phyloP scores from a whole-genome alignment of 2,797 vertebrate genomes.

The Helostoma temminkii region DNA sequence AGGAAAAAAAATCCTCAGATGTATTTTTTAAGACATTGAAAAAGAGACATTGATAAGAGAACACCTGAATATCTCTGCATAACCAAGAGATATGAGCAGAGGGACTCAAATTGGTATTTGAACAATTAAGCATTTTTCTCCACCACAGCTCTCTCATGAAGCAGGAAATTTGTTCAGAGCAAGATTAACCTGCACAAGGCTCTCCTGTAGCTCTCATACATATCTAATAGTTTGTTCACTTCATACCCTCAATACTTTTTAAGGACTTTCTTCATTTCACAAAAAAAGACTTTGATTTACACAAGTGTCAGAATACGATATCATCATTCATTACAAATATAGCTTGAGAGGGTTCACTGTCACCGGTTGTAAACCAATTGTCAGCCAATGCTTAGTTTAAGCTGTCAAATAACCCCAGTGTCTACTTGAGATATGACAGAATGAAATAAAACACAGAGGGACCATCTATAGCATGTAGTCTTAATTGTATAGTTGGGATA shows the following conservation, averaged over 20 bases:
- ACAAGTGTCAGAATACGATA: background rate
- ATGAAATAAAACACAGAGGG: slow-evolving; percentile 14
- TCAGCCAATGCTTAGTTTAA: slow-evolving; percentile 10
- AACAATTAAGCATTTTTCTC: background rate
- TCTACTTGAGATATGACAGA: background rate
- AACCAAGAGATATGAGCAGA: background rate
- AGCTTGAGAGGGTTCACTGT: background rate
- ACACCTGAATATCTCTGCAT: background rate
- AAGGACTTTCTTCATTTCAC: background rate
- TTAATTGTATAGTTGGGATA: slow-evolving; percentile 19
- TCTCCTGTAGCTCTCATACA: background rate
- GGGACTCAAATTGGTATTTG: background rate
- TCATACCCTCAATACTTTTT: background rate
- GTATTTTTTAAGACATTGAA: background rate
- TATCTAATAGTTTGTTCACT: background rate
- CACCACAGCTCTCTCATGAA: background rate
- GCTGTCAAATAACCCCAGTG: slow-evolving; percentile 13
- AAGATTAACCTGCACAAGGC: background rate
- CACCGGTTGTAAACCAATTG: slow-evolving; percentile 4
- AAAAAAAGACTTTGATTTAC: background rate
- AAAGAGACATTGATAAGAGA: background rate
- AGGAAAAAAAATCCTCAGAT: too few species aligned
- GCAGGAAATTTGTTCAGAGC: background rate
- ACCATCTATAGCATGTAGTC: slow-evolving; percentile 34
- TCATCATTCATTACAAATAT: background rate